Evolutionary conservation across 2,888 invertebrate species (phyloP), one percentile per base, ranked within the genome.

Genomic region (Anodontia alba): DNA sequence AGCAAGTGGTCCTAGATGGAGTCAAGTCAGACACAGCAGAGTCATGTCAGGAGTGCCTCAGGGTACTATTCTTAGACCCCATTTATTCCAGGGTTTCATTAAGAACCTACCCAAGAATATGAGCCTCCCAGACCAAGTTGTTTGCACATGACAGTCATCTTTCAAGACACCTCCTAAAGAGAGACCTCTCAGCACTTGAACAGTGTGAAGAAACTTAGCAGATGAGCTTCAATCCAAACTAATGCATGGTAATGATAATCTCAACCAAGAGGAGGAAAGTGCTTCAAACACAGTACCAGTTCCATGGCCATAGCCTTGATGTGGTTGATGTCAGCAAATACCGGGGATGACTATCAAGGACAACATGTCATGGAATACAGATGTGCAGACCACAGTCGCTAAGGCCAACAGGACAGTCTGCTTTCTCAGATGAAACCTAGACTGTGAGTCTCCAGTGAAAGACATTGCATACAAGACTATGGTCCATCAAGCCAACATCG

Each of bases 221-320:
- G 49, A 20, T 15, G 49, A 10, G 3, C 3, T 10, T 17, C 49
- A 10, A 49, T n/a, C n/a, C n/a, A n/a, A n/a, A n/a, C n/a, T n/a
- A 49, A 20, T 49, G 8, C 20, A 20, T 49, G 8, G 49, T 49
- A 49, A 49, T 49, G 49, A 49, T 10, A 49, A 49, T 49, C 49
- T 49, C 49, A 20, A 49, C 49, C 20, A 20, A 49, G 49, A 49
- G 3, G 42, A 49, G 20, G 49, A 49, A 49, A 20, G 49, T 49
- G 49, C 49, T 49, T 17, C 49, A 49, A 17, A 49, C 57, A 57
- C 26, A 57, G 57, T 57, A 57, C 57, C 57, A 57, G 17, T 29
- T 57, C 29, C n/a, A n/a, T n/a, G n/a, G n/a, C n/a, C n/a, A n/a
- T n/a, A n/a, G n/a, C n/a, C n/a, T n/a, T n/a, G n/a, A 57, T 29